Conservation (phyloP, 2,888 invertebrate species). For the Melinopterus prodromus region DNA sequence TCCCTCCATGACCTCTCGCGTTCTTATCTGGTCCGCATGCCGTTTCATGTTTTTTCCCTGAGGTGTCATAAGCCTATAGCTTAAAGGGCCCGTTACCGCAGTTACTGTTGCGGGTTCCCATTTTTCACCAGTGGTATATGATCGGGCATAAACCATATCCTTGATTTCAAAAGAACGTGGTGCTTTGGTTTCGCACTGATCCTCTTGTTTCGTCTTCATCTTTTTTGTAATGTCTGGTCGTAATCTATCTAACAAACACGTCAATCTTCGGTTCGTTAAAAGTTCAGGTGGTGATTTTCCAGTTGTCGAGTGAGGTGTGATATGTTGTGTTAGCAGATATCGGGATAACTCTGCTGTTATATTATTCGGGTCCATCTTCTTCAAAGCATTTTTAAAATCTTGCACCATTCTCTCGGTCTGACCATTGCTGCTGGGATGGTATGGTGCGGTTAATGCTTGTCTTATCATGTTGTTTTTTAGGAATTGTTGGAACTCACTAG, state of each 20-base stretch:
- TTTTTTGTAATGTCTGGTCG: slow-evolving; percentile 4
- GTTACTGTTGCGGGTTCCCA: slow-evolving; percentile 21
- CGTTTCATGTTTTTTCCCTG: slow-evolving; percentile 12
- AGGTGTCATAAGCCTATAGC: slow-evolving; percentile 21
- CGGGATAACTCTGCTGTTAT: slow-evolving; percentile 19
- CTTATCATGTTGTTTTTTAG: slow-evolving; percentile 33
- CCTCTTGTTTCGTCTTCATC: slow-evolving; percentile 19
- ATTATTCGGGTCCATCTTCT: background rate
- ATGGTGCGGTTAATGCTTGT: slow-evolving; percentile 36
- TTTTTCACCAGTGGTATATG: background rate
- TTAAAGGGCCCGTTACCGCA: slow-evolving; percentile 6
- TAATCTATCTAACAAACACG: slow-evolving; percentile 5
- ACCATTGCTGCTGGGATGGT: slow-evolving; percentile 40
- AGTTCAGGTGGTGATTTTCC: slow-evolving; percentile 40
- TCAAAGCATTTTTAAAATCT: slow-evolving; percentile 30
- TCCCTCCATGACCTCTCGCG: background rate
- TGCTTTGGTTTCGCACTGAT: background rate
- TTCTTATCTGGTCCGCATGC: slow-evolving; percentile 19
- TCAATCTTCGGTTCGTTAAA: slow-evolving; percentile 25
- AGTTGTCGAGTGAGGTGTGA: slow-evolving; percentile 39
- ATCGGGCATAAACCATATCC: background rate
- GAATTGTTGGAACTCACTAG: slow-evolving; percentile 37
- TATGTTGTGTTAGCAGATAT: slow-evolving; percentile 39
- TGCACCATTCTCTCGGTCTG: slow-evolving; percentile 36
- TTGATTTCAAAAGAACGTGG: slow-evolving; percentile 5